These are phyloP conservation scores for Dione vanillae DNA, from an alignment of 2,888 invertebrate genomes.

Conservation along the genomic window DNA sequence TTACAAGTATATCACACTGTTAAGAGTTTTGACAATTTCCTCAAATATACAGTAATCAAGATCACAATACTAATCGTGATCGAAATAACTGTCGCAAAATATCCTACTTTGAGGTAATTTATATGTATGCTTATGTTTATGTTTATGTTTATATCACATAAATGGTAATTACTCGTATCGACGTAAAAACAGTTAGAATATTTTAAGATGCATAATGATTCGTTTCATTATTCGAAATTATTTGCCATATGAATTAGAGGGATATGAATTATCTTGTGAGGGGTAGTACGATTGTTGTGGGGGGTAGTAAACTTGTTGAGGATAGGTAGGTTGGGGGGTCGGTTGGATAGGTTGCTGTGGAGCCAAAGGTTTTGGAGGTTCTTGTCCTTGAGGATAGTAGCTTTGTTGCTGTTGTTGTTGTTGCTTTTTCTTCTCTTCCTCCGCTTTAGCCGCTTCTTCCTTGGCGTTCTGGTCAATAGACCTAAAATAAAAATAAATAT, in stretches of 20 bases:
- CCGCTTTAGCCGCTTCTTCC: slow-evolving; percentile 61
- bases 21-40: slow-evolving; percentile 48
- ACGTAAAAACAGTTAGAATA: not conserved
- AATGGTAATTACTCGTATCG: slow-evolving; percentile 16
- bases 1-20: slow-evolving; percentile 52
- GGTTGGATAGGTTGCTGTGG: slow-evolving; percentile 46
- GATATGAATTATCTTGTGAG: slow-evolving; percentile 33
- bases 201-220: slow-evolving; percentile 2
- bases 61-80: slow-evolving; percentile 77
- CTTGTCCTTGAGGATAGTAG: slow-evolving; percentile 47
- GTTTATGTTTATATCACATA: slow-evolving; percentile 27
- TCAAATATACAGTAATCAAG: slow-evolving; percentile 63
- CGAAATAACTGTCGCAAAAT: slow-evolving; percentile 61
- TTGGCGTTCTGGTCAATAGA: slow-evolving; percentile 67
- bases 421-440: slow-evolving; percentile 63
- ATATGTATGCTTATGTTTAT: slow-evolving; percentile 22
- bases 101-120: slow-evolving; percentile 42
- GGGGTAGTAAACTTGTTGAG: slow-evolving; percentile 45
- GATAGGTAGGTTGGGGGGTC: slow-evolving; percentile 49
- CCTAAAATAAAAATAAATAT: slow-evolving; percentile 46
- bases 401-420: slow-evolving; percentile 41
- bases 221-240: not conserved
- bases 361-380: slow-evolving; percentile 47
- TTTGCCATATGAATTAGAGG: slow-evolving; percentile 40
- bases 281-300: slow-evolving; percentile 49